These are phyloP conservation scores for Panulirus ornatus DNA, from an alignment of 1,140 invertebrate species.

Conservation along the genomic window DNA sequence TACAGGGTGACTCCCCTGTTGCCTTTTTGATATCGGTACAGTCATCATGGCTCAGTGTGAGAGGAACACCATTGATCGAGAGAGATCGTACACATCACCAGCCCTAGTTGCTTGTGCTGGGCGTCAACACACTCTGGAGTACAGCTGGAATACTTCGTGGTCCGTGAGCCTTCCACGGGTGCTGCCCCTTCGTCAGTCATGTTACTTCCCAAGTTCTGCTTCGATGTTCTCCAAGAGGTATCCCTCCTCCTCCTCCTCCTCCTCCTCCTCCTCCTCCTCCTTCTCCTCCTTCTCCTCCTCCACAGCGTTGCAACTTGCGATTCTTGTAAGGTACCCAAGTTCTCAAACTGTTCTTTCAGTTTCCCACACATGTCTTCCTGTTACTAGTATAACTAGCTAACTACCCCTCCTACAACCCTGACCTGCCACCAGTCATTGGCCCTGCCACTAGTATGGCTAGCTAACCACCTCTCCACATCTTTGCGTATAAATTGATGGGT, in stretches of 20 bases:
- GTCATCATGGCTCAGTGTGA: no score
- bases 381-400: not conserved
- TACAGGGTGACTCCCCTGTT: no score
- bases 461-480: not conserved
- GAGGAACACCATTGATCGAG: no score
- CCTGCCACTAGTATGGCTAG: not conserved
- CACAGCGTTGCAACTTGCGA: not conserved
- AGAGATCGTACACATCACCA: not conserved
- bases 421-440: not conserved
- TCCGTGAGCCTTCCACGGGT: not conserved
- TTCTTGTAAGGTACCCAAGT: not conserved
- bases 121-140: not conserved
- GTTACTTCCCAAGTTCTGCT: not conserved
- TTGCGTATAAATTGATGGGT: not conserved
- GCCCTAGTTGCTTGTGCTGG: not conserved
- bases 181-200: not conserved
- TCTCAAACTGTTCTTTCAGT: not conserved
- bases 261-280: not conserved
- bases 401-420: slow-evolving; percentile 8
- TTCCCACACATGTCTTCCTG: not conserved
- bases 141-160: not conserved
- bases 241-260: not conserved
- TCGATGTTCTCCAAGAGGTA: not conserved
- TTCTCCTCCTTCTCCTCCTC: not conserved
- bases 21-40: no score